Percentiles rank a stretch among this genome's conserved stretches.
These are phyloP conservation scores for Polypterus bichir DNA, from an alignment of 2,113 vertebrate genomes.

Conservation along the genomic window DNA sequence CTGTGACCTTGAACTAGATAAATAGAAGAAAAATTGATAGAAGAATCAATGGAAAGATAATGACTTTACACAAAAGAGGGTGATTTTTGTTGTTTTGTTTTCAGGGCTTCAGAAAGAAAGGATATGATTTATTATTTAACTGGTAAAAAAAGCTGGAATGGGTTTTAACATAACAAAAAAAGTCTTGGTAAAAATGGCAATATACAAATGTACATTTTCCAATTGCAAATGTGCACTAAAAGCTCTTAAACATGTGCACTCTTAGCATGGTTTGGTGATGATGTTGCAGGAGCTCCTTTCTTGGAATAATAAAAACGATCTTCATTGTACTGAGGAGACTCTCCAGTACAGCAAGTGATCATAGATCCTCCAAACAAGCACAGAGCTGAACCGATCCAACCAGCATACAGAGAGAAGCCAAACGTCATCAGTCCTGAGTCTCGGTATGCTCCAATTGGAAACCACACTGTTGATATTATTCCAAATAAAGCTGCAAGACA, in stretches of 20 bases:
- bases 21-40: no score
- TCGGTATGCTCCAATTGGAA: slow-evolving; percentile 67
- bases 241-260: slow-evolving; percentile 69
- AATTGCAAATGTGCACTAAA: no score
- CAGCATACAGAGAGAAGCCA: slow-evolving; percentile 79
- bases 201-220: no score
- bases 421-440: slow-evolving; percentile 80
- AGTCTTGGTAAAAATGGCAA: no score
- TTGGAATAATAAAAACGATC: slow-evolving; percentile 86
- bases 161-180: no score
- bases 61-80: no score
- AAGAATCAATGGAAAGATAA: no score
- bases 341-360: slow-evolving; percentile 63
- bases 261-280: slow-evolving; percentile 76
- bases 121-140: no score
- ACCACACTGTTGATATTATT: slow-evolving; percentile 78
- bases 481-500: slow-evolving; percentile 60
- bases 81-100: no score
- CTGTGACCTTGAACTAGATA: no score
- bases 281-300: slow-evolving; percentile 39
- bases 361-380: slow-evolving; percentile 68
- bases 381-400: slow-evolving; percentile 77
- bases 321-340: slow-evolving; percentile 60
- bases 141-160: no score
- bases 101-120: no score